phyloP scores from a whole-genome alignment of 1,140 invertebrate genomes.

The Sesamia nonagrioides region DNA sequence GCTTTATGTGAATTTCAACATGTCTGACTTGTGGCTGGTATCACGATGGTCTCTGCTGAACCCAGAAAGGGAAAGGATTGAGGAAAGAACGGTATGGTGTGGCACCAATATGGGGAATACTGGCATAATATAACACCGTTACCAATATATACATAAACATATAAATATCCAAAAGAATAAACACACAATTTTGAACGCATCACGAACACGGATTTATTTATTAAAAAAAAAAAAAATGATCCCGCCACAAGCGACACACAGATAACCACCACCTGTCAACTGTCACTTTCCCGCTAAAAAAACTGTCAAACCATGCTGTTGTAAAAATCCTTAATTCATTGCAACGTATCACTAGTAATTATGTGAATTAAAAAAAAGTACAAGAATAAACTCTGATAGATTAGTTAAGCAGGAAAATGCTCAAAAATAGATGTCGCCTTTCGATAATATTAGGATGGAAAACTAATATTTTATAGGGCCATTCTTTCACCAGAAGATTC shows the following conservation, averaged over 20 bases:
- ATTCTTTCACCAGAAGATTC: no score
- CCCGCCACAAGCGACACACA: constrained; percentile 45
- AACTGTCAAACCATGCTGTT: constrained; percentile 27
- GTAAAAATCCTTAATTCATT: constrained; percentile 16
- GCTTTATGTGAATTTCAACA: neutral
- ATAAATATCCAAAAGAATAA: constrained; percentile 44
- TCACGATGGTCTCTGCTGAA: neutral
- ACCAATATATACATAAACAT: constrained; percentile 46
- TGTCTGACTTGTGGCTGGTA: neutral
- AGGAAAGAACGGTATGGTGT: constrained; percentile 26
- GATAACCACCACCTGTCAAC: constrained; percentile 44
- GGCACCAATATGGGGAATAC: constrained; percentile 12
- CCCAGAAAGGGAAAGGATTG: constrained; percentile 11
- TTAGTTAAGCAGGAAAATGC: no score
- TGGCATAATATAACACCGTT: constrained; percentile 22
- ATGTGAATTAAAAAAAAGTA: neutral
- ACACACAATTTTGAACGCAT: constrained; percentile 47
- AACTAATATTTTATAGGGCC: no score
- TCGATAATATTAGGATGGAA: neutral
- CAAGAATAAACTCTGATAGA: neutral
- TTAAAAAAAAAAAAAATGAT: constrained; percentile 46
- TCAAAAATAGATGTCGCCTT: no score
- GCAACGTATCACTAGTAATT: neutral
- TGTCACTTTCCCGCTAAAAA: constrained; percentile 46
- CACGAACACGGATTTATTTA: constrained; percentile 41